These are phyloP conservation scores for Leptura quadrifasciata DNA, from an alignment of 2,888 invertebrate species.

Conservation along the genomic window DNA sequence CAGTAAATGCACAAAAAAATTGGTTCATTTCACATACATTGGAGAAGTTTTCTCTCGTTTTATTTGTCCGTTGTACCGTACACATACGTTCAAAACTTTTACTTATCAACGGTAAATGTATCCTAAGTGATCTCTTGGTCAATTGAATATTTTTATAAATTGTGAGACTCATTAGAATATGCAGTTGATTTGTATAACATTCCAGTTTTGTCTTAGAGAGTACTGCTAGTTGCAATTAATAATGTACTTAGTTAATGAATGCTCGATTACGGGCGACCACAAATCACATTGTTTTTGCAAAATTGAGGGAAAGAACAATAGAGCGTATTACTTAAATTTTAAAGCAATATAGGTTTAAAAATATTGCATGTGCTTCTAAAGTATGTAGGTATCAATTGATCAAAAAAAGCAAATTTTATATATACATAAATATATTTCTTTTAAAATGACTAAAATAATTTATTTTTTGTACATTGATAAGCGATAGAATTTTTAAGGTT, in stretches of 20 bases:
- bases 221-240: constrained; percentile 16
- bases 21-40: neutral
- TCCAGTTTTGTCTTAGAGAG: neutral
- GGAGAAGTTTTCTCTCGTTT: neutral
- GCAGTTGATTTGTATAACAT: constrained; percentile 8
- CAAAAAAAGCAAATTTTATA: constrained; percentile 35
- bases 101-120: constrained; percentile 27
- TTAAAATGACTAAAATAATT: constrained; percentile 38
- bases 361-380: constrained; percentile 32
- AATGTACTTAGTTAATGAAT: constrained; percentile 20
- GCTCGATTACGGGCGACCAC: constrained; percentile 9
- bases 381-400: constrained; percentile 33
- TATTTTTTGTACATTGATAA: constrained; percentile 37
- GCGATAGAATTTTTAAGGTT: constrained; percentile 32
- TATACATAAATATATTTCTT: constrained; percentile 28
- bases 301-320: constrained; percentile 2
- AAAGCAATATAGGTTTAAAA: constrained; percentile 23
- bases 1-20: constrained; percentile 18
- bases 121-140: constrained; percentile 34
- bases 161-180: neutral
- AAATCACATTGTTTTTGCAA: constrained; percentile 12
- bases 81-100: constrained; percentile 16
- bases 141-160: constrained; percentile 31
- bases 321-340: neutral
- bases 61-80: neutral